Evolutionary conservation across 2,888 invertebrate species (phyloP), one percentile per base, ranked within the genome.

Genomic region (Ornithoptera alexandrae): DNA sequence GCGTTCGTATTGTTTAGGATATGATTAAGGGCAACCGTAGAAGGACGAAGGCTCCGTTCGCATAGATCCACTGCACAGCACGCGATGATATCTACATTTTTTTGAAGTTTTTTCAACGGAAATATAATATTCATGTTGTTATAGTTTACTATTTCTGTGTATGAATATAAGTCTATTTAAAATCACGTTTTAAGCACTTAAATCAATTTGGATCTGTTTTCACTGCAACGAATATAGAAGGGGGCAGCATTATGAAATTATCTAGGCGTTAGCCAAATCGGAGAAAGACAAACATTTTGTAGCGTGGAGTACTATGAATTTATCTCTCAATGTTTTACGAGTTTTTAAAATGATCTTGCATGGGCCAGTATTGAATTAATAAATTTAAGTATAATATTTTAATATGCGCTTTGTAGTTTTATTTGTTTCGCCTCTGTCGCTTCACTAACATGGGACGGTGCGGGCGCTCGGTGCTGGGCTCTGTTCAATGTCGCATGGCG

Each of bases 341-440:
- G 84, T 82, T 86, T 90, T 89, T 87, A 86, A 85, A 85, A 79
- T 61, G 42, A 58, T 88, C 87, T 88, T 87, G 91, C 89, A 90
- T 88, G 39, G 39, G 90, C 85, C 84, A 86, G 85, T 88, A 88
- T 87, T 85, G 85, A 30, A 87, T 84, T 85, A 92, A 90, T 92
- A 92, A 92, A 92, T 92, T 92, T 92, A 92, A 92, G 92, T 92
- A 89, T 87, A 92, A 90, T 88, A 83, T 80, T 90, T 88, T 86
- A 86, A 79, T 79, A 75, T 81, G 75, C 74, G 74, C 61, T 62
- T 79, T 18, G 81, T 15, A 80, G 89, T 92, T 92, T 92, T 76
- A 90, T 91, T 92, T 86, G 59, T 59, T 59, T 39, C 50, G 15
- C 64, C 36, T 65, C 20, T 50, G 20, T 65, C 60, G 65, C 62